These are phyloP conservation scores for Rhinichthys osculus DNA, from an alignment of 2,797 vertebrate species.

Conservation along the genomic window DNA sequence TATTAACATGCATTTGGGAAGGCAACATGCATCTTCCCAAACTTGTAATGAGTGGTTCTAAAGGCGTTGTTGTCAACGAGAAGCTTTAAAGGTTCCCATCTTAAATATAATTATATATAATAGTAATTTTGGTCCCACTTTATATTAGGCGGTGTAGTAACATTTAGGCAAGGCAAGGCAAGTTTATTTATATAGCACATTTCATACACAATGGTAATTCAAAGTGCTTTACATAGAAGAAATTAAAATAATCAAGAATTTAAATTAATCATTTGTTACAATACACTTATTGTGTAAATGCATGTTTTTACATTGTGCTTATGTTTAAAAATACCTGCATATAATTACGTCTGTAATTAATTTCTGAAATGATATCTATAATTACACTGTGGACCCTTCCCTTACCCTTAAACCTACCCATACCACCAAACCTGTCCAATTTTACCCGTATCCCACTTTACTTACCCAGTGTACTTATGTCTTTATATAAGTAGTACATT, in stretches of 20 bases:
- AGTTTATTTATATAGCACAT: too few species aligned
- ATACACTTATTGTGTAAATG: background rate
- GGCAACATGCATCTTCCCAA: background rate
- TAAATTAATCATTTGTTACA: background rate
- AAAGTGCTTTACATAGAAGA: too few species aligned
- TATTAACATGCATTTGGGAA: background rate
- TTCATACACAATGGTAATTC: too few species aligned
- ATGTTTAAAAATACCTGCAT: background rate
- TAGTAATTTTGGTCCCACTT: background rate
- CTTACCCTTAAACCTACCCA: background rate
- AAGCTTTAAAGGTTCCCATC: background rate
- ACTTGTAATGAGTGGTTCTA: background rate
- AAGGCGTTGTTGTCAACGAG: too few species aligned
- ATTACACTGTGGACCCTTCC: background rate
- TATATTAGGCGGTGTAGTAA: background rate
- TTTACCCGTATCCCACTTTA: background rate
- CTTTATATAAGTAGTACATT: background rate
- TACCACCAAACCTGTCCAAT: background rate
- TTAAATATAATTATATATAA: background rate
- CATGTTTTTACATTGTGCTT: background rate
- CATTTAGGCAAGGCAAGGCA: background rate
- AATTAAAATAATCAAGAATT: background rate
- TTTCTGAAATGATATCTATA: background rate
- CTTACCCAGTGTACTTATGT: background rate
- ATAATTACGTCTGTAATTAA: background rate